A percentile compares a stretch with the other conserved stretches of the same genome.
phyloP scores from a whole-genome alignment of 2,113 vertebrate genomes.

The Lethenteron reissneri region DNA sequence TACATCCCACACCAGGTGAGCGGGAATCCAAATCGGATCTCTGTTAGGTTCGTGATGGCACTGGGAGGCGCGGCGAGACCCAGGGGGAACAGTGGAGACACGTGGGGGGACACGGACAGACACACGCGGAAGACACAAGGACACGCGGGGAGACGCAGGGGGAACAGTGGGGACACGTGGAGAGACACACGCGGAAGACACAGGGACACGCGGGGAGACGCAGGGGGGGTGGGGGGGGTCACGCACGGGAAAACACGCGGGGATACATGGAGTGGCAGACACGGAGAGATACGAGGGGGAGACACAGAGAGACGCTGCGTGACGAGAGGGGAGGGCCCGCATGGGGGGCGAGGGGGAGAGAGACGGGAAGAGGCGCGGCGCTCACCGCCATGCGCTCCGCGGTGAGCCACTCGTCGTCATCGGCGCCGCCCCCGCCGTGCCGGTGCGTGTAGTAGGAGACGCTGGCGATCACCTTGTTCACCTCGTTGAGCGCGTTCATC shows the following conservation, averaged over 20 bases:
- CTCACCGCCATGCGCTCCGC: constrained; percentile 96
- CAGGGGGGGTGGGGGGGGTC: background rate
- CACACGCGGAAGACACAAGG: no score
- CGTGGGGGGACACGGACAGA: no score
- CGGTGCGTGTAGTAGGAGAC: constrained; percentile 97
- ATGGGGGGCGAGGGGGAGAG: background rate
- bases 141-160: no score
- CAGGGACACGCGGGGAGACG: no score
- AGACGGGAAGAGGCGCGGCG: constrained; percentile 9
- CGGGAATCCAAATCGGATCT: no score
- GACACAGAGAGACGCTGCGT: background rate
- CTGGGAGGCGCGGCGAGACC: no score
- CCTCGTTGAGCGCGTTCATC: constrained; percentile 99
- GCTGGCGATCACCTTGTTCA: constrained; percentile 98
- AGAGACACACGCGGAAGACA: no score
- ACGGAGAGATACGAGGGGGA: background rate
- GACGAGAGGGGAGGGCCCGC: no score
- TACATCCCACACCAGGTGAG: no score
- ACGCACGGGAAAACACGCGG: background rate
- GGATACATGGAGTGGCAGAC: background rate
- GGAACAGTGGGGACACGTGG: no score
- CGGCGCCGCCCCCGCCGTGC: constrained; percentile 79
- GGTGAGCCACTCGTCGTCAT: constrained; percentile 95
- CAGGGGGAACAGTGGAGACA: no score
- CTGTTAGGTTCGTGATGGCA: no score